A percentile compares a stretch with the other conserved stretches of the same genome.
Conservation (phyloP, 1,140 invertebrate genomes). For the Drosophila micromelanica region DNA sequence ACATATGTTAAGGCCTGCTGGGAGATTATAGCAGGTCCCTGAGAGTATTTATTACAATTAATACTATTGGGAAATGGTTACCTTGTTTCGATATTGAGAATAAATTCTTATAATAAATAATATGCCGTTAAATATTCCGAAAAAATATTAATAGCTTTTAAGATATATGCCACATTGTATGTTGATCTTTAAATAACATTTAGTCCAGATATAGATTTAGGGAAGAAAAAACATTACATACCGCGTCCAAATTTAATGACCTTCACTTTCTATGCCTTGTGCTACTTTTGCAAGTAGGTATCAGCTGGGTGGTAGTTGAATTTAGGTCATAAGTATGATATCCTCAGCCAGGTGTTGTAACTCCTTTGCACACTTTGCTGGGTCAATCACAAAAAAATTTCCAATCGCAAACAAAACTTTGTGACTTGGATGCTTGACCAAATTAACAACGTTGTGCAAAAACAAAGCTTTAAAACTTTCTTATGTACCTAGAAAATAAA, state of each 20-base stretch:
- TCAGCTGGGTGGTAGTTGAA: constrained; percentile 40
- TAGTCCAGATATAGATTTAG: not conserved
- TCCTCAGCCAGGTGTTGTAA: constrained; percentile 25
- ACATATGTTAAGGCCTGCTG: too few species aligned
- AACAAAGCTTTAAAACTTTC: not conserved
- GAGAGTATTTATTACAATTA: too few species aligned
- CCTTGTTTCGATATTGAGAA: too few species aligned
- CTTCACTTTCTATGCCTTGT: constrained; percentile 36
- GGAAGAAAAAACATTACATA: constrained; percentile 16
- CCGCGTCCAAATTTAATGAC: constrained; percentile 32
- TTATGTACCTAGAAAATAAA: not conserved
- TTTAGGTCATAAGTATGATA: constrained; percentile 43
- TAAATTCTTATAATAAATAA: too few species aligned
- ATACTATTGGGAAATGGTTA: too few species aligned
- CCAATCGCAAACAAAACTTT: constrained; percentile 1
- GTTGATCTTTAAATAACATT: not conserved
- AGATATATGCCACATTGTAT: not conserved
- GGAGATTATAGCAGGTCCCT: too few species aligned
- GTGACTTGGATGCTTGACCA: not conserved
- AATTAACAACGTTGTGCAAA: not conserved
- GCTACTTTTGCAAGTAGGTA: constrained; percentile 37
- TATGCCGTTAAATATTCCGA: too few species aligned
- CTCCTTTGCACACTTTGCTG: constrained; percentile 7
- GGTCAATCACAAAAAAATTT: constrained; percentile 5
- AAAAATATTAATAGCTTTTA: too few species aligned